Percentiles rank a stretch among this genome's conserved stretches.
Evolutionary conservation across 2,113 vertebrate species (phyloP).

Genomic region (Chinchilla lanigera): DNA sequence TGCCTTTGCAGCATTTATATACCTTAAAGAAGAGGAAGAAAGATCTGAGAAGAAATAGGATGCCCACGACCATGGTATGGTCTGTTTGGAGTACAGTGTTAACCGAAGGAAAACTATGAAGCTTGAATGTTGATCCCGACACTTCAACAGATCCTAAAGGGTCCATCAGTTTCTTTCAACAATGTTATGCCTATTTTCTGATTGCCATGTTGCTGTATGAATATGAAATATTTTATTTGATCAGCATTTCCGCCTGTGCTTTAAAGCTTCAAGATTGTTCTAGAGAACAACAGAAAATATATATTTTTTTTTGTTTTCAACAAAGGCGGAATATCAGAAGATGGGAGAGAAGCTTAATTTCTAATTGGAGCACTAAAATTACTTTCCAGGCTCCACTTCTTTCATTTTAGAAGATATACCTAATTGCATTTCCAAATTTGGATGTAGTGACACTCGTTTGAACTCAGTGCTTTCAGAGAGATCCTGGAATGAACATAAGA

Average conservation of each 20-base stretch:
- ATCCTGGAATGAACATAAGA: background rate
- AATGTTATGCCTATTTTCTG: background rate
- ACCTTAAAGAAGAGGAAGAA: background rate
- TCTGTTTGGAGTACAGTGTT: background rate
- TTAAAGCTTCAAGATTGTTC: background rate
- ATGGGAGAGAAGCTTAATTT: background rate
- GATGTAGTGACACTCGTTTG: background rate
- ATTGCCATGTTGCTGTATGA: background rate
- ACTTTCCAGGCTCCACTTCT: background rate
- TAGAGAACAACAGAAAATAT: background rate
- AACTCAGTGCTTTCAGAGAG: background rate
- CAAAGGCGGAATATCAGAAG: constrained; percentile 9
- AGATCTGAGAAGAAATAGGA: background rate
- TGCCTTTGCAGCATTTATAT: background rate
- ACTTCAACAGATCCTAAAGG: background rate
- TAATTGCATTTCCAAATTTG: background rate
- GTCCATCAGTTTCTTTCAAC: background rate
- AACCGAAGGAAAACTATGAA: background rate
- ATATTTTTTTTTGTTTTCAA: background rate
- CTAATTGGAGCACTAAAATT: background rate
- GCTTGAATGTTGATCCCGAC: background rate
- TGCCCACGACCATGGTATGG: background rate
- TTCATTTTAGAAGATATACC: background rate
- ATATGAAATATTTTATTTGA: constrained; percentile 5
- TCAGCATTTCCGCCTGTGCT: background rate